Conservation (phyloP, 2,888 invertebrate species). For the Hyposoter dolosus region DNA sequence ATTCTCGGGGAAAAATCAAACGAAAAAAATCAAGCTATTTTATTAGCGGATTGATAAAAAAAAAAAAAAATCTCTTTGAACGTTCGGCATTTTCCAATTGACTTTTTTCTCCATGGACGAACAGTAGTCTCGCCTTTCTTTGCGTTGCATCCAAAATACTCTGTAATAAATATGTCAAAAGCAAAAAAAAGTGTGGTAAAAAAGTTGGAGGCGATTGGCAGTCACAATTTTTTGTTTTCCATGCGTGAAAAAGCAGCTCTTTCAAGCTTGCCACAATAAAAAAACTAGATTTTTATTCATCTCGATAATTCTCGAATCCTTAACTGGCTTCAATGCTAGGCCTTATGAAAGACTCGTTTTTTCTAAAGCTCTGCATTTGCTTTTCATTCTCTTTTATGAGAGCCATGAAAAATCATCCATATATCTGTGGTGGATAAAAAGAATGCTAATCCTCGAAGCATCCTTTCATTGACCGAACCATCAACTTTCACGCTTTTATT, state of each 20-base stretch:
- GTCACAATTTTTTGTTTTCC: background rate
- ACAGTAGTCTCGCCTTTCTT: background rate
- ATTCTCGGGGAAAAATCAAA: background rate
- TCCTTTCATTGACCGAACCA: background rate
- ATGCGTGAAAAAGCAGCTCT: background rate
- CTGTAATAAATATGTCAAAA: background rate
- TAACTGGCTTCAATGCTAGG: background rate
- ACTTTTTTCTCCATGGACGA: background rate
- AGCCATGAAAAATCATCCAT: slow-evolving; percentile 21
- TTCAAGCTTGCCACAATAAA: background rate
- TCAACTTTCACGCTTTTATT: slow-evolving; percentile 7
- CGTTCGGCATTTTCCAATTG: background rate
- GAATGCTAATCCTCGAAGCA: slow-evolving; percentile 3
- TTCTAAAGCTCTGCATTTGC: slow-evolving; percentile 11
- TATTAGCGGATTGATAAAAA: background rate
- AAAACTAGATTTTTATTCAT: slow-evolving; percentile 10
- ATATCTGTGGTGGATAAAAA: background rate
- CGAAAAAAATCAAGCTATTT: background rate
- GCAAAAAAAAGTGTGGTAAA: background rate
- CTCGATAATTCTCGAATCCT: slow-evolving; percentile 16
- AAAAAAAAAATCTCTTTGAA: background rate
- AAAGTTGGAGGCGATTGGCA: background rate
- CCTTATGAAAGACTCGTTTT: slow-evolving; percentile 2
- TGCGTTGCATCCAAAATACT: background rate
- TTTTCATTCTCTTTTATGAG: slow-evolving; percentile 7